Evolutionary conservation across 2,113 vertebrate genomes (phyloP), one percentile per base, ranked within the genome.

Genomic region (Otolemur garnettii): DNA sequence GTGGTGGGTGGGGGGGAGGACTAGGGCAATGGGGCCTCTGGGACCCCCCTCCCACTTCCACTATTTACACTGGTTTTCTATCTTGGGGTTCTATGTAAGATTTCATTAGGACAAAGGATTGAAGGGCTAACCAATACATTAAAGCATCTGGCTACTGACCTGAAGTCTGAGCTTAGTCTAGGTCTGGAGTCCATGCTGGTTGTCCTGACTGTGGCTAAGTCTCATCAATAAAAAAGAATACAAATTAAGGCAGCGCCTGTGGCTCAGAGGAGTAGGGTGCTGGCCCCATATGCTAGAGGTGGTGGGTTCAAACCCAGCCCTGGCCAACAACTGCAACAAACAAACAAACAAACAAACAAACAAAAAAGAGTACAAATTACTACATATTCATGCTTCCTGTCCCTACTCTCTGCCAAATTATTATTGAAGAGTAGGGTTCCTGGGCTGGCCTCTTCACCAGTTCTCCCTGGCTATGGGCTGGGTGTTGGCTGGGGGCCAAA

Each of bases 401-500:
- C 38, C 18, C 94, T 72, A 60, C 19, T 87, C 55, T 91, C 66
- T 74, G 93, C 71, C 95, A 93, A 93, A 50, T 96, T 28, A 53
- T 80, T 50, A 60, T 55, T 6, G 28, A 87, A 69, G 79, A 91
- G 28, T 42, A 72, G 28, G 53, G 68, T 50, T 91, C 33, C 57
- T 75, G 28, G 78, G 42, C 2, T 68, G 81, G 59, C 21, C 17
- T 84, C 42, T 33, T 88, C n/a, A 50, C 22, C 9, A 0, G 26
- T 74, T 86, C 53, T 94, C 77, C 10, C 66, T 93, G 94, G 72
- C 35, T 68, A 64, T 42, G 33, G 55, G 59, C 80, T 84, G n/a
- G 59, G 18, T 69, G 42, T 77, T 87, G 96, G 92, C 90, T 69
- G 42, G 69, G 57, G 38, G 53, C 90, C 80, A 90, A 50, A 64